Conservation (phyloP, 2,797 vertebrate species). For the Alca torda region DNA sequence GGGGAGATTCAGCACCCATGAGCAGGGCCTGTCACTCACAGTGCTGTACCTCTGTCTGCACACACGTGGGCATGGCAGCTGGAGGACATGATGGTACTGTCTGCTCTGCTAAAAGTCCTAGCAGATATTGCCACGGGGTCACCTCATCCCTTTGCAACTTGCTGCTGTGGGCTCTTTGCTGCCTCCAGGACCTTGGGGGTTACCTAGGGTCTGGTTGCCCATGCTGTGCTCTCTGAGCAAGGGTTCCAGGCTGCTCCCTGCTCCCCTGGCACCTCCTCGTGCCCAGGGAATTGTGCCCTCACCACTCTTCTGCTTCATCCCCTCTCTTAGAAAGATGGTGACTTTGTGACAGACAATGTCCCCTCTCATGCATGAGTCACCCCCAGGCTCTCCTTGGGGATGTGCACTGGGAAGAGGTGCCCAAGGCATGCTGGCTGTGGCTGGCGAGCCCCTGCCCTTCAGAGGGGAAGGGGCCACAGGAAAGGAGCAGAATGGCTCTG, state of each 20-base stretch:
- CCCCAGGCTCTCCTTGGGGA: neutral
- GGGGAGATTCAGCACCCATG: neutral
- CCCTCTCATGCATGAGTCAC: neutral
- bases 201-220: neutral
- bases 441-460: neutral
- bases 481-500: neutral
- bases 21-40: neutral
- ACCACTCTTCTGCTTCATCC: neutral
- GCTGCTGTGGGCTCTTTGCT: neutral
- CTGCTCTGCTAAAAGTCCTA: neutral
- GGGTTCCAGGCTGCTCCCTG: too few species aligned
- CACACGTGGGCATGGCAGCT: accelerated
- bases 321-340: accelerated
- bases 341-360: neutral
- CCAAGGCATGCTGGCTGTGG: neutral
- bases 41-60: neutral
- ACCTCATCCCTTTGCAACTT: neutral
- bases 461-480: neutral
- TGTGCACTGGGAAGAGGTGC: neutral
- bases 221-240: neutral
- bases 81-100: neutral
- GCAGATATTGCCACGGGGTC: neutral
- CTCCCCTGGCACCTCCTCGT: neutral
- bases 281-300: neutral
- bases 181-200: neutral